Base-by-base conservation (phyloP, 2,888 invertebrate species). In the Trichogramma evanescens region DNA sequence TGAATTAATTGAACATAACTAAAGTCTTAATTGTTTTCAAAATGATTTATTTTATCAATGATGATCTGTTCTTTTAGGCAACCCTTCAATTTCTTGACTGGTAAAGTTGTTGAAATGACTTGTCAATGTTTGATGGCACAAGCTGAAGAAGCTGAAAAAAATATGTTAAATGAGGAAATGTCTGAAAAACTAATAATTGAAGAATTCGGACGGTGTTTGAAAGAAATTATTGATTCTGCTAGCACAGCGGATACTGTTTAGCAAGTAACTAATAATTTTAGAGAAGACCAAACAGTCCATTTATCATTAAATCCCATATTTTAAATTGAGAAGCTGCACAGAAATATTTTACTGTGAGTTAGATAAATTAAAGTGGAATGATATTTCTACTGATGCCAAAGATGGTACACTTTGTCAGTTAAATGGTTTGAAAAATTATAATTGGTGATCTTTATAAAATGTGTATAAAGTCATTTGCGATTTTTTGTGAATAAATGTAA, bases 111-210 rank as follows among this genome's bases (percentile, higher is more conserved):
- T 10, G 95, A 96, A 77, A 97, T 97, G 55, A 95, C 96, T 8
- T 92, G 94, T 72, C 91, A 94, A 74, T 97, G 98, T 78, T 83
- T 99, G 75, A 81, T 98, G 72, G 95, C 97, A n/a, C 91, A 95
- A 72, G 93, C 93, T 4, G 91, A 89, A 69, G 91, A 91, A 74
- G 86, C 87, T 51, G 89, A 89, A 70, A 81, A 83, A 53, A 81
- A 82, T 55, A 83, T 84, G 76, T 78, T 83, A 65, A 83, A 84
- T 42, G 86, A 86, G 49, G 84, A 81, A 74, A 81, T 79, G 76
- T 84, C 71, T 79, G 89, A 69, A 86, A 80, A 85, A 52, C 82
- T 88, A 72, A 88, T 99, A 67, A 85, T 98, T 66, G 91, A 95
- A 74, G 98, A 99, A 81, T 94, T 97, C 79, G 94, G 96, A 49